Base-by-base conservation (phyloP, 2,888 invertebrate species). In the Aricia artaxerxes region DNA sequence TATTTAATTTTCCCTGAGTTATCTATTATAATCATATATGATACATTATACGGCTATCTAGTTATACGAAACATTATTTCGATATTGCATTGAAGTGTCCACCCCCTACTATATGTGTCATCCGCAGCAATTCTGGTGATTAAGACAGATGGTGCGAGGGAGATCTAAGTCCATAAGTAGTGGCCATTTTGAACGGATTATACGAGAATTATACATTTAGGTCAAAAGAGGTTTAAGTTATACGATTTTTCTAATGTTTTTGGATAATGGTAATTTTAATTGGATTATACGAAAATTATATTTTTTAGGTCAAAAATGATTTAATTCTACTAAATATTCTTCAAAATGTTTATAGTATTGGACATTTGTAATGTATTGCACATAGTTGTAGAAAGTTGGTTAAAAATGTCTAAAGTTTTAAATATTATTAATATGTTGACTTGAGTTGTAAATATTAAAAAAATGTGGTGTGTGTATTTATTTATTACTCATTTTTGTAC, bases 91-190 rank as follows among this genome's bases (percentile, higher is more conserved):
- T 35, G 5, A 9, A 64, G 35, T 69, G 16, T 69, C 69, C 69
- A 69, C 76, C 31, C 44, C 57, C 76, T 7, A 5, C 13, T 16
- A 11, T 13, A 6, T 35, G 76, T 49, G 76, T 35, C 53, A 76
- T 53, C 76, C 53, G 49, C 31, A 53, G 53, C 75, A 53, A 49
- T 53, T 83, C 87, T 88, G 88, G 87, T 85, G 86, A 89, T 89
- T 86, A 86, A 90, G 91, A 91, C 89, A 90, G 90, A 91, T 91
- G 90, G 90, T 86, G 13, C 3, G 35, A 69, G 69, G 69, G 69
- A 69, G 35, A 69, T 9, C 31, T 69, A 69, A 64, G 64, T 64
- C 31, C 31, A 64, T 64, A 69, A 69, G 69, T 69, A 69, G 69
- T 69, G 69, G 69, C 69, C 24, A 69, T 69, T 35, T 69, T 69